Conservation (phyloP, 1,140 invertebrate genomes). For the Ephestia elutella region DNA sequence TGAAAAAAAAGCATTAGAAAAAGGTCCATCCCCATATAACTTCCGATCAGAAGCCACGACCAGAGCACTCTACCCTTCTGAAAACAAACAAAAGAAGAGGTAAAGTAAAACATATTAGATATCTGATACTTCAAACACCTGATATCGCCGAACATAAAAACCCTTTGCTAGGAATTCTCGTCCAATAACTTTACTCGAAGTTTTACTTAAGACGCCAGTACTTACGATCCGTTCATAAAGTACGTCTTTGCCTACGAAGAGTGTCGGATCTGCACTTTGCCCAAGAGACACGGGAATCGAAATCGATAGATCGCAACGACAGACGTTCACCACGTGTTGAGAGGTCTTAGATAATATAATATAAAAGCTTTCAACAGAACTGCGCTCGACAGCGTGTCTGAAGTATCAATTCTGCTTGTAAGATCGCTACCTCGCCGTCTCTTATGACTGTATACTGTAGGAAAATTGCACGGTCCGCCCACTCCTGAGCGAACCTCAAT, state of each 20-base stretch:
- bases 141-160: background rate
- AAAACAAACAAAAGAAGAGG: no score
- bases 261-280: slow-evolving; percentile 32
- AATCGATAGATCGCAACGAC: slow-evolving; percentile 65
- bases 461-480: slow-evolving; percentile 55
- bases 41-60: no score
- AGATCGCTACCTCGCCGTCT: slow-evolving; percentile 59
- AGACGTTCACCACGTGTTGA: slow-evolving; percentile 71
- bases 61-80: no score
- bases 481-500: slow-evolving; percentile 38
- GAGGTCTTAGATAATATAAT: slow-evolving; percentile 74
- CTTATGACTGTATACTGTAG: slow-evolving; percentile 69
- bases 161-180: background rate
- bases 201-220: background rate
- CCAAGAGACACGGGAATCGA: slow-evolving; percentile 56
- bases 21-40: no score
- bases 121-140: no score
- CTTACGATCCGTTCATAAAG: background rate
- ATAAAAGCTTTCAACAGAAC: slow-evolving; percentile 74
- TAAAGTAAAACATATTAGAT: no score
- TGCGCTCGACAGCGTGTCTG: slow-evolving; percentile 65
- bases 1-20: no score
- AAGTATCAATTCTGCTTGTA: slow-evolving; percentile 74
- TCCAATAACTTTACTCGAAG: background rate
- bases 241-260: slow-evolving; percentile 20